Evolutionary conservation across 2,113 vertebrate genomes (phyloP).

Genomic region (Hypomesus transpacificus): DNA sequence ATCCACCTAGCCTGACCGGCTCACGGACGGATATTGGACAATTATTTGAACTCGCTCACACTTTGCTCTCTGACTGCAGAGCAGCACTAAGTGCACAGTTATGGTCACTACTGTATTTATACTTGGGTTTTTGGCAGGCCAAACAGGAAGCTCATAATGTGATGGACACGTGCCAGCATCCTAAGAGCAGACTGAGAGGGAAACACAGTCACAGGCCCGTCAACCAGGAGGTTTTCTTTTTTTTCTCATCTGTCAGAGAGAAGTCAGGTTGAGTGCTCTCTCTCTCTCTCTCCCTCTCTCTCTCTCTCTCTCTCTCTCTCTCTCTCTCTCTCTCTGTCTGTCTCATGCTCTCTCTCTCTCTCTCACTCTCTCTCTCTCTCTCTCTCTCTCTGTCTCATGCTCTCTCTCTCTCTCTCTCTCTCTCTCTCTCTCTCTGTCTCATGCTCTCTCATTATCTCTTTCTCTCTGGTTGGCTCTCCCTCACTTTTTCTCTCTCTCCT

Average conservation of each 20-base stretch:
- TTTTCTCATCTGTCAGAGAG: background rate
- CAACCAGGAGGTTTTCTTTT: background rate
- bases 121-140: constrained; percentile 23
- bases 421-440: background rate
- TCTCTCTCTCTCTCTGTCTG: background rate
- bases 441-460: background rate
- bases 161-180: constrained; percentile 40
- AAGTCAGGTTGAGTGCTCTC: constrained; percentile 2
- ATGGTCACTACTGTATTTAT: constrained; percentile 24
- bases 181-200: constrained; percentile 29
- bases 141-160: constrained; percentile 36
- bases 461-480: constrained; percentile 51
- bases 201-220: constrained; percentile 19
- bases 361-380: constrained; percentile 49
- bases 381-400: background rate
- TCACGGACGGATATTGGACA: background rate
- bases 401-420: constrained; percentile 1
- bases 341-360: background rate
- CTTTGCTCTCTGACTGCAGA: constrained; percentile 7
- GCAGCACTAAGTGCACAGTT: constrained; percentile 16
- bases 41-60: constrained; percentile 12
- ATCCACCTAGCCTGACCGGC: background rate
- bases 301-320: background rate
- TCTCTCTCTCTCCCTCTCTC: background rate
- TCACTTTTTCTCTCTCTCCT: background rate